These are phyloP conservation scores for Pyrgus malvae DNA, from an alignment of 2,888 invertebrate species.

Conservation along the genomic window DNA sequence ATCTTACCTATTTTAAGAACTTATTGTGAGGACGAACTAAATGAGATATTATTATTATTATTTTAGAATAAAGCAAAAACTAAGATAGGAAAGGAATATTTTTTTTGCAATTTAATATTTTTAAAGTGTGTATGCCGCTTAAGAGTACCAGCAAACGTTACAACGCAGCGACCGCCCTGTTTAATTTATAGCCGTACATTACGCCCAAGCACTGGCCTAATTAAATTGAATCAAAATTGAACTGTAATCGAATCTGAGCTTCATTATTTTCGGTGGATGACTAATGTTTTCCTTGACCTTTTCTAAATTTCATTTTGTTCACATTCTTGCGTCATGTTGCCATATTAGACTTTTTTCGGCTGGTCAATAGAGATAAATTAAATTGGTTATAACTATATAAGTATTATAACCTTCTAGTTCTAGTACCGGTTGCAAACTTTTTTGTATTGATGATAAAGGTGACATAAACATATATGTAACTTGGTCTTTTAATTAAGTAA, in stretches of 20 bases:
- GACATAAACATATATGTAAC: too few species aligned
- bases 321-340: background rate
- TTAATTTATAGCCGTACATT: slow-evolving; percentile 43
- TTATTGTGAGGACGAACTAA: too few species aligned
- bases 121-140: background rate
- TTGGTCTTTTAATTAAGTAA: too few species aligned
- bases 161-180: slow-evolving; percentile 30
- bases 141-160: background rate
- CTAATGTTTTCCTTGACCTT: slow-evolving; percentile 21
- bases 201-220: slow-evolving; percentile 44
- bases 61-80: too few species aligned
- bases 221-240: slow-evolving; percentile 43
- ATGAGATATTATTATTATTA: too few species aligned
- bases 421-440: too few species aligned
- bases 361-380: background rate
- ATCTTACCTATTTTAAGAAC: too few species aligned
- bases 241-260: slow-evolving; percentile 10
- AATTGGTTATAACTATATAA: too few species aligned
- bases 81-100: too few species aligned
- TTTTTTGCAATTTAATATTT: too few species aligned
- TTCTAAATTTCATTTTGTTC: slow-evolving; percentile 10
- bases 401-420: too few species aligned
- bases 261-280: slow-evolving; percentile 17
- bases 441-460: too few species aligned
- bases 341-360: background rate